These are phyloP conservation scores for Ictalurus punctatus DNA, from an alignment of 2,113 vertebrate genomes.

Conservation along the genomic window DNA sequence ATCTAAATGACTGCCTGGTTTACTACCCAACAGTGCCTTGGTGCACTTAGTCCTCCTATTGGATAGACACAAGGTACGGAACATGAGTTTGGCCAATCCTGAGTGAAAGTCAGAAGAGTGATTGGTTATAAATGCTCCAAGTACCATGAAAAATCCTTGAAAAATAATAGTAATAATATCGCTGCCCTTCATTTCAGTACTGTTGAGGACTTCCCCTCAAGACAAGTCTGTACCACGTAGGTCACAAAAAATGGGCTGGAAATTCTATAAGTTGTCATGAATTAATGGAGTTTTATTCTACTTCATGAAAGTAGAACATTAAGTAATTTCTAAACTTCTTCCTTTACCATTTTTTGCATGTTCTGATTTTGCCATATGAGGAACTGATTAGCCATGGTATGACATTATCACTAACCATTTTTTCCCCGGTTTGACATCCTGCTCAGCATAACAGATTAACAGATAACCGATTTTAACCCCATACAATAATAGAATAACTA, in stretches of 20 bases:
- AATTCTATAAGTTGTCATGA: neutral
- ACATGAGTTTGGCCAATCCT: conserved; percentile 25
- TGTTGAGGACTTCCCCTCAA: neutral
- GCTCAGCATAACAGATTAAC: neutral
- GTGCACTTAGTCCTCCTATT: conserved; percentile 62
- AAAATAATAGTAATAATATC: neutral
- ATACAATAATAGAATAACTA: too few relatives aligned
- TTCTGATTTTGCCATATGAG: neutral
- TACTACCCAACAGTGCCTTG: conserved; percentile 72
- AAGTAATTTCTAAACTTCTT: neutral
- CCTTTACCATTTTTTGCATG: neutral
- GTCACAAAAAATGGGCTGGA: neutral
- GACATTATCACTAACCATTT: neutral
- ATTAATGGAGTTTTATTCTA: neutral
- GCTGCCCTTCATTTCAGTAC: neutral
- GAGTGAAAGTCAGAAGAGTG: neutral
- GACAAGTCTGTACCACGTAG: too few relatives aligned
- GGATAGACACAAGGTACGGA: conserved; percentile 28
- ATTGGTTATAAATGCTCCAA: neutral
- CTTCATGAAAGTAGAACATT: neutral
- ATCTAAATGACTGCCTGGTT: conserved; percentile 61
- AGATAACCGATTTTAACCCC: neutral
- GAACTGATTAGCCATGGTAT: neutral
- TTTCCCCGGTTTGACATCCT: neutral
- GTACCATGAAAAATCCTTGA: neutral